Evolutionary conservation across 2,797 vertebrate species (phyloP).

Genomic region (Poeciliopsis turneri): DNA sequence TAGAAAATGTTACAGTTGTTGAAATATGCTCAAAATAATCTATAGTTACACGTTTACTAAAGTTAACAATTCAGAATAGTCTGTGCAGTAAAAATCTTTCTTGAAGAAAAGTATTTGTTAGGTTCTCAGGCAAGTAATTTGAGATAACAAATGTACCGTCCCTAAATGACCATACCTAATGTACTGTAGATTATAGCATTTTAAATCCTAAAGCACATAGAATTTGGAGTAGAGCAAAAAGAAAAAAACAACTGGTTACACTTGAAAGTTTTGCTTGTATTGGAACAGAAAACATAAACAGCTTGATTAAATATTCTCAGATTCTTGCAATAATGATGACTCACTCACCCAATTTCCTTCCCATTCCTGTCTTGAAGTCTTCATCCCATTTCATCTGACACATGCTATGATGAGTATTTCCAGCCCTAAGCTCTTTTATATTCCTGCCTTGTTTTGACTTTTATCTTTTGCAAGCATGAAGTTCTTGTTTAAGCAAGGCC

Average conservation of each 20-base stretch:
- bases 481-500: not conserved
- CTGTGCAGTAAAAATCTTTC: not conserved
- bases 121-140: not conserved
- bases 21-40: not conserved
- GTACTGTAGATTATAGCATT: not conserved
- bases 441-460: conserved; percentile 44
- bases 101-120: not conserved
- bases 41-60: not conserved
- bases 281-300: conserved; percentile 23
- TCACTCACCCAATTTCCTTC: conserved; percentile 10
- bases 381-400: conserved; percentile 9
- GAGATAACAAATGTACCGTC: not conserved
- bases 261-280: conserved; percentile 20
- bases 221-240: not conserved
- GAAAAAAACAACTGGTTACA: not conserved
- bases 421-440: conserved; percentile 21
- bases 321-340: conserved; percentile 25
- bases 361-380: conserved; percentile 28
- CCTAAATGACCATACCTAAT: not conserved
- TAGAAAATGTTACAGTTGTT: not conserved
- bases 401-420: conserved; percentile 19
- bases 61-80: not conserved
- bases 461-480: conserved; percentile 22
- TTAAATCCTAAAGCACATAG: not conserved
- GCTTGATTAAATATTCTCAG: conserved; percentile 29